Conservation (phyloP, 1,140 invertebrate species). For the Zaprionus nigranus region DNA sequence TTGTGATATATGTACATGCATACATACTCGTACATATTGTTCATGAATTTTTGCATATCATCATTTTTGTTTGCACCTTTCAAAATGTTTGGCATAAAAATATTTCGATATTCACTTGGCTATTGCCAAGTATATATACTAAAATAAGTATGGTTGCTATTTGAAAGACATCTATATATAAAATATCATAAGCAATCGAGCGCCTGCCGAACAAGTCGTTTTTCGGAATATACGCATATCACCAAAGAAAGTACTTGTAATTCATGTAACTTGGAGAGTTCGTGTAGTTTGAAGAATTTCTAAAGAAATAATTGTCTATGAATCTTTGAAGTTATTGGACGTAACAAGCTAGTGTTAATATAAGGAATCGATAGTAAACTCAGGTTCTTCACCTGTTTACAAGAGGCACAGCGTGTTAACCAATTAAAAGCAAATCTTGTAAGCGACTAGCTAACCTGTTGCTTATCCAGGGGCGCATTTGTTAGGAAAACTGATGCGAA, state of each 20-base stretch:
- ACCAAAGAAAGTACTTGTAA: neutral
- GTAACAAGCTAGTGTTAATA: neutral
- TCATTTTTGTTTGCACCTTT: slow-evolving; percentile 6
- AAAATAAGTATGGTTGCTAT: slow-evolving; percentile 1
- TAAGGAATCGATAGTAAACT: neutral
- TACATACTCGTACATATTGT: neutral
- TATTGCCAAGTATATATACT: slow-evolving; percentile 4
- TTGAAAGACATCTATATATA: slow-evolving; percentile 5
- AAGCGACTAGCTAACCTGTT: slow-evolving; percentile 1
- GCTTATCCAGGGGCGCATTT: neutral
- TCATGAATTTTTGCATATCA: neutral
- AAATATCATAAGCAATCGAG: neutral
- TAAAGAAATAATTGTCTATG: too few species aligned
- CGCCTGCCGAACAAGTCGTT: neutral
- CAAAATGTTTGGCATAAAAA: neutral
- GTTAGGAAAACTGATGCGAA: slow-evolving; percentile 9
- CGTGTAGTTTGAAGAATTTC: too few species aligned
- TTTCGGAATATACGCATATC: neutral
- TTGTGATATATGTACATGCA: neutral
- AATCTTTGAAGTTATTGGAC: too few species aligned
- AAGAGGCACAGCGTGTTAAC: neutral
- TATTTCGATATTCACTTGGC: slow-evolving; percentile 8
- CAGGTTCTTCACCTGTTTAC: neutral
- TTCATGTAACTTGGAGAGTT: neutral
- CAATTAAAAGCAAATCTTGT: neutral